These are phyloP conservation scores for Macquaria australasica DNA, from an alignment of 2,113 vertebrate genomes.

Conservation along the genomic window DNA sequence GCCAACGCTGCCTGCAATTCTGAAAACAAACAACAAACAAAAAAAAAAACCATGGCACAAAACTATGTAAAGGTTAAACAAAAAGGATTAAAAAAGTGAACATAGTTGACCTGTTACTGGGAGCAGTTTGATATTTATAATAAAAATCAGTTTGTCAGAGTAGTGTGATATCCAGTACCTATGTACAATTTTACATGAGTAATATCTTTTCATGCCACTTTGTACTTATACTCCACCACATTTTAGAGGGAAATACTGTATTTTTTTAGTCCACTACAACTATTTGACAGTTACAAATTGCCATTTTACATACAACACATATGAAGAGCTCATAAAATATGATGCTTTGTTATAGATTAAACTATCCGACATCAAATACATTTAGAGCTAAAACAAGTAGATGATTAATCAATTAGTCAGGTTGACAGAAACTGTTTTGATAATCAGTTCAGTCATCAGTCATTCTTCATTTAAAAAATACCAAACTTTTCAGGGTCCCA, in stretches of 20 bases:
- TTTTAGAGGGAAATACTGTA: background rate
- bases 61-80: background rate
- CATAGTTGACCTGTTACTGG: background rate
- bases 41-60: background rate
- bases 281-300: background rate
- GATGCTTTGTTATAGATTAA: background rate
- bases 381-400: background rate
- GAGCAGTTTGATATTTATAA: background rate
- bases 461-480: too few species aligned
- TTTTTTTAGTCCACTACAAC: background rate
- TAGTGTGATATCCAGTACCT: too few species aligned
- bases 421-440: too few species aligned
- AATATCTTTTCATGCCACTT: background rate
- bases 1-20: conserved; percentile 62
- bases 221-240: background rate
- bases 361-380: too few species aligned
- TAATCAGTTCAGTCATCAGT: too few species aligned
- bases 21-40: conserved; percentile 6
- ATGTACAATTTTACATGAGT: background rate
- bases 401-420: too few species aligned
- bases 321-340: background rate
- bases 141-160: background rate
- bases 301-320: background rate
- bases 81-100: background rate
- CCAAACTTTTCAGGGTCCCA: too few species aligned